Base-by-base conservation (phyloP, 2,797 vertebrate genomes). In the Novumbra hubbsi region DNA sequence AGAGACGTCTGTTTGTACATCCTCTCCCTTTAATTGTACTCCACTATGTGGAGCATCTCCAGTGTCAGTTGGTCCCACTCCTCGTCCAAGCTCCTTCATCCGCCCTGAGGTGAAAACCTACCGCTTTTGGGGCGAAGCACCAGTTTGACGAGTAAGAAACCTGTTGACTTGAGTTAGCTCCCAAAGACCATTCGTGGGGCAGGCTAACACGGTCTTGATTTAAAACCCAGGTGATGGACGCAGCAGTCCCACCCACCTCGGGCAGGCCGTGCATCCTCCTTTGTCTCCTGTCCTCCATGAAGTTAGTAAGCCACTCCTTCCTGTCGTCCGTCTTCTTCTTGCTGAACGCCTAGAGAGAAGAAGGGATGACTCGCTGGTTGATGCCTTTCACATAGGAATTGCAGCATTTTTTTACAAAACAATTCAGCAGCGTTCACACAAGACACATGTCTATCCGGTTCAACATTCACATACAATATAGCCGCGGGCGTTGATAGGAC, bases 301-400 rank as follows among this genome's bases (percentile, higher is more conserved):
- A 99, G 89, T 99, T 99, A 71, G 98, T 99, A 81, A 99, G 89
- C 98, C 98, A 99, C 77, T 99, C 98, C 89, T 99, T 99, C 80
- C 98, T 91, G 91, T 99, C 98, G 73, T 99, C 98, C 0, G 97
- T 97, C 87, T 99, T 99, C 93, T 99, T 99, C 88, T 99, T 99
- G 88, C 98, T 99, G 91, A 99, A 99, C 49, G 98, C 98, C 98
- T 99, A 85, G 0, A 17, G 57, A 15, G 28, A n/a, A 12, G 19
- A n/a, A 38, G 27, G 32, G 63, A 70, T 15, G 9, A 9, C 24
- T 21, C 55, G 17, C 9, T 24, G n/a, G 21, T 60, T 45, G 9
- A 45, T 45, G 41, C 41, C 41, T 45, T 38, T 38, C 34, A 38
- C 34, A 6, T 38, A 38, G 34, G 34, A n/a, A n/a, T n/a, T n/a